phyloP scores from a whole-genome alignment of 2,113 vertebrate species.

The Camelus dromedarius region DNA sequence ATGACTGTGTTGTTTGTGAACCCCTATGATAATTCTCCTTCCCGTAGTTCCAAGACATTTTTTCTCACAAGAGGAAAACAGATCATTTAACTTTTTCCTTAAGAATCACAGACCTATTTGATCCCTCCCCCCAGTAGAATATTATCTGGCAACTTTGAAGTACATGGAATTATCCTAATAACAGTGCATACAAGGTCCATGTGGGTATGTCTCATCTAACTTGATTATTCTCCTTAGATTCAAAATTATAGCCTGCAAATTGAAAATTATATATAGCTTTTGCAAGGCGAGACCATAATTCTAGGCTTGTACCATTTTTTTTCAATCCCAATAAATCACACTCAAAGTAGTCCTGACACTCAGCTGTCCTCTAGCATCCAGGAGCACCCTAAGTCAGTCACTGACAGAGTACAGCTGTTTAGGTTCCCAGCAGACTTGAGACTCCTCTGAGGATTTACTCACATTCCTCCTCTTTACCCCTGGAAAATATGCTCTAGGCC shows the following conservation, averaged over 20 bases:
- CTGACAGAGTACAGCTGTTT: neutral
- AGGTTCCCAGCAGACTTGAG: neutral
- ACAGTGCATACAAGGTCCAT: constrained; percentile 53
- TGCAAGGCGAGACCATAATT: constrained; percentile 78
- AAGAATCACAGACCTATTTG: constrained; percentile 27
- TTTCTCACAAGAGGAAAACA: neutral
- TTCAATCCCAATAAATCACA: constrained; percentile 76
- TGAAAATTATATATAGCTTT: constrained; percentile 82
- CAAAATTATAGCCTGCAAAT: constrained; percentile 82
- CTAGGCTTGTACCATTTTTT: constrained; percentile 73
- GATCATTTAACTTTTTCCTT: constrained; percentile 21
- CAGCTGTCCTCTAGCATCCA: neutral
- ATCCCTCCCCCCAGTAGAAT: neutral
- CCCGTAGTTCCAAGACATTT: neutral
- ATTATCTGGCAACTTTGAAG: constrained; percentile 65
- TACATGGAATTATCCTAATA: constrained; percentile 73
- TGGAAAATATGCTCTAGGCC: neutral
- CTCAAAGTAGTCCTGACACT: constrained; percentile 49
- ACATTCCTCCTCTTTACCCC: neutral
- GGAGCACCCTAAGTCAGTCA: neutral
- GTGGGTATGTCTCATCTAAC: constrained; percentile 77
- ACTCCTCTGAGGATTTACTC: neutral
- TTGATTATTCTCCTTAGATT: constrained; percentile 78
- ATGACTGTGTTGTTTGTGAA: constrained; percentile 22
- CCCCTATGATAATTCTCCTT: neutral